Evolutionary conservation across 2,888 invertebrate species (phyloP).

Genomic region (Diaperis boleti): DNA sequence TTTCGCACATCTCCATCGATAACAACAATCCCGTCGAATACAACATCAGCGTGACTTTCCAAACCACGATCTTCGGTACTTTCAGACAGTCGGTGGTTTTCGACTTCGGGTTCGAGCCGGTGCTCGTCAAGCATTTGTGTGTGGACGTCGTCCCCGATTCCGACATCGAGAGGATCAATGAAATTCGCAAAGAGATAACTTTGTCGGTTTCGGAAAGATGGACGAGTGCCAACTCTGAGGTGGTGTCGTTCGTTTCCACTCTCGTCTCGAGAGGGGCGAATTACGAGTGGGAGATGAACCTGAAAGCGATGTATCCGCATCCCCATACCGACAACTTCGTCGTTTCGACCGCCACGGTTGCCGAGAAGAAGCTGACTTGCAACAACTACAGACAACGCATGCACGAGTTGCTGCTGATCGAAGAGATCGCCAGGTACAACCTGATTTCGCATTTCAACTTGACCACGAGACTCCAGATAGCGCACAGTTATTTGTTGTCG

Average conservation of each 20-base stretch:
- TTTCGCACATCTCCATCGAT: conserved; percentile 56
- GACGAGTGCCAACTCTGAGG: conserved; percentile 68
- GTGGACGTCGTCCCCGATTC: conserved; percentile 81
- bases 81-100: conserved; percentile 84
- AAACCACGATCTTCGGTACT: conserved; percentile 80
- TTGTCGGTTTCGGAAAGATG: conserved; percentile 72
- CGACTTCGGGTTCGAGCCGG: conserved; percentile 77
- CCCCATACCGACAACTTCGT: conserved; percentile 76
- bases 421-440: conserved; percentile 79
- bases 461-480: conserved; percentile 73
- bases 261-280: conserved; percentile 51
- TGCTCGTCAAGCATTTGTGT: conserved; percentile 76
- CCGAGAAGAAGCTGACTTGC: conserved; percentile 72
- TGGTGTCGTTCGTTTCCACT: conserved; percentile 58
- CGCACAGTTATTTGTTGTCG: conserved; percentile 77
- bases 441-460: conserved; percentile 80
- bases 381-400: conserved; percentile 80
- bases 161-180: conserved; percentile 74
- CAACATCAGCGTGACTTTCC: conserved; percentile 54
- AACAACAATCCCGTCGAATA: conserved; percentile 49
- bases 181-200: conserved; percentile 74
- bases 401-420: conserved; percentile 81
- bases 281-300: conserved; percentile 69
- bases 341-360: conserved; percentile 76
- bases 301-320: conserved; percentile 74